A percentile compares a stretch with the other conserved stretches of the same genome.
These are phyloP conservation scores for Anomalospiza imberbis DNA, from an alignment of 2,797 vertebrate species.

Conservation along the genomic window DNA sequence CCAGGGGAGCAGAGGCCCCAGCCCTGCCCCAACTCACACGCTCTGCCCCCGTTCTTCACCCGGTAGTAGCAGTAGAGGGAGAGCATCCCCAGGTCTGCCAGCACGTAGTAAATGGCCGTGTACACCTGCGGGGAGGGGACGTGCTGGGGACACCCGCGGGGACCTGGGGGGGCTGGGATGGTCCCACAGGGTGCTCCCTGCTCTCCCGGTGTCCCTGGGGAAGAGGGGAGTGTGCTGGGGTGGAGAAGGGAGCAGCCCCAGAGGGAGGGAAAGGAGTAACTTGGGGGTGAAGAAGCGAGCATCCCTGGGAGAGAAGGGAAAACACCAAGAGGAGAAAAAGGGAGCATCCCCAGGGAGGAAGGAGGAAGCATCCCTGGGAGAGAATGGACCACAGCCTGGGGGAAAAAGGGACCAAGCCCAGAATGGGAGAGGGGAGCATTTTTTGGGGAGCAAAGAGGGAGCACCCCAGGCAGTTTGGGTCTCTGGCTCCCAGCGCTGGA, in stretches of 20 bases:
- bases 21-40: slow-evolving; percentile 9
- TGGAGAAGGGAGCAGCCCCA: background rate
- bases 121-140: slow-evolving; percentile 73
- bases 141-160: background rate
- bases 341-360: background rate
- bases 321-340: background rate
- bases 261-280: background rate
- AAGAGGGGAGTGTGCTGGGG: background rate
- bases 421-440: background rate
- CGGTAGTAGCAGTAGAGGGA: slow-evolving; percentile 85
- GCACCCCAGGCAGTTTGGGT: background rate
- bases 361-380: no score
- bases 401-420: background rate
- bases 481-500: background rate
- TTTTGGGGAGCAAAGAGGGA: background rate
- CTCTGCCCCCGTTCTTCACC: slow-evolving; percentile 56
- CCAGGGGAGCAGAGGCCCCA: background rate
- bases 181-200: background rate
- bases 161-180: background rate
- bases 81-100: slow-evolving; percentile 88
- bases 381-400: no score
- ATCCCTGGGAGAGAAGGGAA: background rate
- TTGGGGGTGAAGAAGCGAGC: no score
- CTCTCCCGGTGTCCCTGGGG: background rate
- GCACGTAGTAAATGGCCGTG: slow-evolving; percentile 90